These are phyloP conservation scores for Pheucticus melanocephalus DNA, from an alignment of 2,113 vertebrate genomes.

Conservation along the genomic window DNA sequence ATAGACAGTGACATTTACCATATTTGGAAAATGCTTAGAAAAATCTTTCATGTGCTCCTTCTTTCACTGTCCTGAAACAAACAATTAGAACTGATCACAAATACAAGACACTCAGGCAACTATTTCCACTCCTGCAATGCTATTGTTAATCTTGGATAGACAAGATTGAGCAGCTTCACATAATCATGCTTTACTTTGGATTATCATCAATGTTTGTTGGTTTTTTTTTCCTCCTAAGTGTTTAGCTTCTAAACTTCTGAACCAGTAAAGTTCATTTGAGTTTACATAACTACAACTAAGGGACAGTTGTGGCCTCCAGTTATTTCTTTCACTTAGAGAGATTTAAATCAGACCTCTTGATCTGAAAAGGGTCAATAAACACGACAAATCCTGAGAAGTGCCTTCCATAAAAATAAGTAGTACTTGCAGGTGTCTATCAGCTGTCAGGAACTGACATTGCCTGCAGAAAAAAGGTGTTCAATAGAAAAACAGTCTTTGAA, in stretches of 20 bases:
- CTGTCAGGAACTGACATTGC: background rate
- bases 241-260: background rate
- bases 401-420: background rate
- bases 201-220: accelerated
- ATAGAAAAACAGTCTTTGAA: background rate
- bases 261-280: background rate
- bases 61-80: background rate
- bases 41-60: background rate
- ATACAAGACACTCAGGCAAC: background rate
- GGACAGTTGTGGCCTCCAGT: background rate
- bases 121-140: background rate
- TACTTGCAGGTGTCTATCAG: background rate
- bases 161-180: background rate
- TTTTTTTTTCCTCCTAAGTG: accelerated
- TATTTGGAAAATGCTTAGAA: background rate
- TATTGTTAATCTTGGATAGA: background rate
- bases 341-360: background rate
- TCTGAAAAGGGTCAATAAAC: background rate
- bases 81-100: background rate
- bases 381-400: background rate
- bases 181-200: background rate
- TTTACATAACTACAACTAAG: background rate
- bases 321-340: constrained; percentile 4
- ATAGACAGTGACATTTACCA: background rate
- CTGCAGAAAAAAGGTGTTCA: background rate